These are phyloP conservation scores for Parambassis ranga DNA, from an alignment of 2,797 vertebrate genomes.

Conservation along the genomic window DNA sequence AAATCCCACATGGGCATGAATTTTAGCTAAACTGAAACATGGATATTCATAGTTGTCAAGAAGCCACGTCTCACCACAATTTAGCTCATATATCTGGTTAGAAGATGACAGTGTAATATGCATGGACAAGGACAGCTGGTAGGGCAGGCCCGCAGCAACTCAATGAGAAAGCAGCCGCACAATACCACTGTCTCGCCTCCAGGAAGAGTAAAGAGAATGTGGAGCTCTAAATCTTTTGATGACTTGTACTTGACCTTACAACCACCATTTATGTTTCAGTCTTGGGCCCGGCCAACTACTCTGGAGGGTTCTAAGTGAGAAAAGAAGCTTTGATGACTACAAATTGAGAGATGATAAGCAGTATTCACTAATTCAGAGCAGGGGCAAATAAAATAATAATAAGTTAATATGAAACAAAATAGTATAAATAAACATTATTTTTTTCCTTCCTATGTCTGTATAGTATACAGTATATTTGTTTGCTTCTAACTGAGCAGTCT, in stretches of 20 bases:
- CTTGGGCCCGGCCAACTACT: slow-evolving; percentile 21
- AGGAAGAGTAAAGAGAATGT: slow-evolving; percentile 24
- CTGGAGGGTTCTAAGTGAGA: slow-evolving; percentile 21
- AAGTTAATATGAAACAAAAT: too few species aligned
- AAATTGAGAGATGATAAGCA: not conserved
- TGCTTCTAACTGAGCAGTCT: too few species aligned
- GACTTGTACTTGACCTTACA: slow-evolving; percentile 53
- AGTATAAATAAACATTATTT: too few species aligned
- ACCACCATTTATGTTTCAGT: slow-evolving; percentile 28
- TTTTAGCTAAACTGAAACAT: slow-evolving; percentile 34
- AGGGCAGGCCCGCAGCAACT: slow-evolving; percentile 11
- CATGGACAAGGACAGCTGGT: slow-evolving; percentile 5
- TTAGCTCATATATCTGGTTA: slow-evolving; percentile 41
- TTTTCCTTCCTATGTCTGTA: too few species aligned
- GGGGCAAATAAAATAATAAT: too few species aligned
- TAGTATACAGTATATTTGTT: too few species aligned
- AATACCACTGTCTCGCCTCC: slow-evolving; percentile 17
- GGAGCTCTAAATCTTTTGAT: slow-evolving; percentile 35
- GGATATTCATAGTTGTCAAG: slow-evolving; percentile 31
- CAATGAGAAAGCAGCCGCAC: slow-evolving; percentile 35
- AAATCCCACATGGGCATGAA: slow-evolving; percentile 38
- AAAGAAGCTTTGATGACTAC: slow-evolving; percentile 1
- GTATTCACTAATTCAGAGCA: not conserved
- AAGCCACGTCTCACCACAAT: slow-evolving; percentile 10
- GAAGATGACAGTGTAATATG: slow-evolving; percentile 11